These are phyloP conservation scores for Saxicola maurus DNA, from an alignment of 2,797 vertebrate genomes.

Conservation along the genomic window DNA sequence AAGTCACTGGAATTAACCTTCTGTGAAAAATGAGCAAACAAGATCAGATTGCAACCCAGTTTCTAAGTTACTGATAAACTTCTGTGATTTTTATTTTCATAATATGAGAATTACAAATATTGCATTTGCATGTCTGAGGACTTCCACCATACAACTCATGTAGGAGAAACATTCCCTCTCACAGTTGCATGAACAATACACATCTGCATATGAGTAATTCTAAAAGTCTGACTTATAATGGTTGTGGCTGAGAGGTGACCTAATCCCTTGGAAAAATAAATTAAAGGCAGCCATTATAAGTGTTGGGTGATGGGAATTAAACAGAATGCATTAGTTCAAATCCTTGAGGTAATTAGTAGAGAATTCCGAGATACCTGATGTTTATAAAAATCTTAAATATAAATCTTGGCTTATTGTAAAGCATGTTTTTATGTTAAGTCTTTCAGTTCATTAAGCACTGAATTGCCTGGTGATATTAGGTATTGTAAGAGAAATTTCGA, in stretches of 20 bases:
- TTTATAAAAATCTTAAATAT: conserved; percentile 22
- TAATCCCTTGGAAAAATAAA: not conserved
- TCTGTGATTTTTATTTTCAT: not conserved
- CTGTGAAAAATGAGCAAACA: not conserved
- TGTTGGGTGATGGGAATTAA: not conserved
- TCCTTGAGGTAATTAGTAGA: not conserved
- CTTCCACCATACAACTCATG: not conserved
- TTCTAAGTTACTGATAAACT: not conserved
- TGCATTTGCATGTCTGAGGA: not conserved
- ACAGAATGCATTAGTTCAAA: not conserved
- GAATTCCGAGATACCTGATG: not conserved
- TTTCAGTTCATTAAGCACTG: not conserved
- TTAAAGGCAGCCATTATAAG: not conserved
- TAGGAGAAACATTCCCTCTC: not conserved
- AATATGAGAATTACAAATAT: not conserved
- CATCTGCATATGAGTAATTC: not conserved
- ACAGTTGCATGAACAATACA: not conserved
- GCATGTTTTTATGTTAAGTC: not conserved
- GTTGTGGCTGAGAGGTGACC: not conserved
- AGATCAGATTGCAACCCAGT: not conserved
- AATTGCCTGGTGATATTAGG: not conserved
- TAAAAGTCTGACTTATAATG: not conserved
- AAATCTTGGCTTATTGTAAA: not conserved
- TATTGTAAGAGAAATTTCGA: not conserved
- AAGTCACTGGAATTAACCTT: not conserved